Evolutionary conservation across 1,140 invertebrate species (phyloP).

Genomic region (Limonius californicus): DNA sequence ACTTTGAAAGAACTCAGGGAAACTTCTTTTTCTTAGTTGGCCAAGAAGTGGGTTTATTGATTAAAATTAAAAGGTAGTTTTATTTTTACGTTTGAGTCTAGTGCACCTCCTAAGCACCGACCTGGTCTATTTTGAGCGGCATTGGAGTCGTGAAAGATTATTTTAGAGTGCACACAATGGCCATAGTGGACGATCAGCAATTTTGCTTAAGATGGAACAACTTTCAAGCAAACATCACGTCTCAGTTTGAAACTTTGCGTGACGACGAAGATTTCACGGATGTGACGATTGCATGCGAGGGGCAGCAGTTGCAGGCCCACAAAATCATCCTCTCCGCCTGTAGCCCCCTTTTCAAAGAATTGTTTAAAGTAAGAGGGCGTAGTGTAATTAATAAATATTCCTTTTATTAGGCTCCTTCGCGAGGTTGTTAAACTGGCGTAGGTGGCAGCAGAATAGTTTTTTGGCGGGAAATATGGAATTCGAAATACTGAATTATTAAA

Average conservation of each 20-base stretch:
- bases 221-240: slow-evolving; percentile 84
- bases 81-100: slow-evolving; percentile 15
- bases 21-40: slow-evolving; percentile 18
- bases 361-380: slow-evolving; percentile 65
- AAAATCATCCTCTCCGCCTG: slow-evolving; percentile 76
- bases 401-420: background rate
- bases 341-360: slow-evolving; percentile 77
- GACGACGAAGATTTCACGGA: slow-evolving; percentile 80
- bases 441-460: background rate
- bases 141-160: background rate
- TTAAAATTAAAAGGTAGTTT: slow-evolving; percentile 19
- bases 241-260: slow-evolving; percentile 71
- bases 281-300: slow-evolving; percentile 78
- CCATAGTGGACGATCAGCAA: slow-evolving; percentile 67
- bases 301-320: slow-evolving; percentile 71
- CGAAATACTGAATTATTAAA: background rate
- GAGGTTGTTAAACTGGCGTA: background rate
- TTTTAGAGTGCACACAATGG: background rate
- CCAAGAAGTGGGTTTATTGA: slow-evolving; percentile 7
- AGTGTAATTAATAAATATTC: background rate
- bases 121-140: background rate
- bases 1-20: background rate
- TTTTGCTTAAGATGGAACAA: slow-evolving; percentile 92
- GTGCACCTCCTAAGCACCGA: background rate
- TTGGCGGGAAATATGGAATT: background rate